Base-by-base conservation (phyloP, 2,888 invertebrate species). In the Galerucella pusilla region DNA sequence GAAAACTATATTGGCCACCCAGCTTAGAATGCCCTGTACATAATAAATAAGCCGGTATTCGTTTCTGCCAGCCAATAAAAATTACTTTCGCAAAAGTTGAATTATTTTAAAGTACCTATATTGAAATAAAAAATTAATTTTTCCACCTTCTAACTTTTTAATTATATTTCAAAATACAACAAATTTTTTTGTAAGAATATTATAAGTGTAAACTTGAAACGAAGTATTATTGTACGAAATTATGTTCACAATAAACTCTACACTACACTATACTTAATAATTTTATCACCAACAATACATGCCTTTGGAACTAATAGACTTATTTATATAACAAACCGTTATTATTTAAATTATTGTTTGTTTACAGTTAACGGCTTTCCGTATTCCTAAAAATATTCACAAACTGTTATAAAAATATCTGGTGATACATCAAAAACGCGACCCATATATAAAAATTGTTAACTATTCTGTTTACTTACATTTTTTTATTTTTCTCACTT, bases 321-420 rank as follows among this genome's bases (percentile, higher is more conserved):
- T 57, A 57, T 57, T 57, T 57, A 20, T 20, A 57, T 10, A 57
- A 57, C 57, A 57, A 57, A 57, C 16, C 57, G 20, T 20, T 57
- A 57, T 57, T 57, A 57, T 57, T 20, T 20, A 54, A 54, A 16
- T 54, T 54, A 57, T 57, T 20, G 20, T 57, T 57, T 57, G 57
- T 57, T 57, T 57, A 57, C 20, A 20, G 54, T 54, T 14, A 54
- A 54, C 14, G n/a, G 16, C 16, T 54, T 54, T 54, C 54, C 54
- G 54, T 54, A 54, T n/a, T n/a, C 54, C 54, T 54, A 54, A 54
- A 54, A 54, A 54, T 54, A 54, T 54, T n/a, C 14, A n/a, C 7
- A 0, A n/a, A 54, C n/a, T 16, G 54, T 57, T 7, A 57, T 57
- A 57, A 57, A 57, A 57, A 57, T 57, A 57, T 57, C 57, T 16